A percentile compares a stretch with the other conserved stretches of the same genome.
phyloP scores from a whole-genome alignment of 2,888 invertebrate genomes.

The Tenodera sinensis region DNA sequence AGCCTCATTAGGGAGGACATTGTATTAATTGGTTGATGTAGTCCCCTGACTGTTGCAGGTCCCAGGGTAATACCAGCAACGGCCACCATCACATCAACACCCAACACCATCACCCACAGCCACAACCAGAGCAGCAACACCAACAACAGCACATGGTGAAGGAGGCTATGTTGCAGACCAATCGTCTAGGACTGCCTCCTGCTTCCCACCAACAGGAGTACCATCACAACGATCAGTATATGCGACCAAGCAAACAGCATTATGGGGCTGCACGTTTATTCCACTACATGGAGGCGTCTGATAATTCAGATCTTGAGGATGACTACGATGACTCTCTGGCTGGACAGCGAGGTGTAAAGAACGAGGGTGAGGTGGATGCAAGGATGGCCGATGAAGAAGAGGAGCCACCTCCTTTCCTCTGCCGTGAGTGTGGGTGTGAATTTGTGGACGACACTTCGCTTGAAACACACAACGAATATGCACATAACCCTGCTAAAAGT shows the following conservation, averaged over 20 bases:
- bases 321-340: conserved; percentile 32
- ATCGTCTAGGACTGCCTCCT: conserved; percentile 37
- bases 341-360: conserved; percentile 42
- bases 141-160: background rate
- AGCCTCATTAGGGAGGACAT: conserved; percentile 20
- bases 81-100: background rate
- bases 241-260: conserved; percentile 42
- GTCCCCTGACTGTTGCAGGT: conserved; percentile 33
- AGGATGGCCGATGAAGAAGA: conserved; percentile 36
- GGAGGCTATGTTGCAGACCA: conserved; percentile 45
- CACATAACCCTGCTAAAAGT: conserved; percentile 40
- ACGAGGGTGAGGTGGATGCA: conserved; percentile 20
- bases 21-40: conserved; percentile 33
- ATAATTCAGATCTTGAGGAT: conserved; percentile 61
- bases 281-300: conserved; percentile 70
- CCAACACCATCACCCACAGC: conserved; percentile 2
- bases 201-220: conserved; percentile 15
- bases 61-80: conserved; percentile 25
- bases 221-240: background rate
- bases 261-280: conserved; percentile 64
- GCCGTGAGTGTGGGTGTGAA: conserved; percentile 53
- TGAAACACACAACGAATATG: conserved; percentile 47
- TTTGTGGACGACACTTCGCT: conserved; percentile 51
- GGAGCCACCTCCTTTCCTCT: conserved; percentile 50
- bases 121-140: conserved; percentile 35